Evolutionary conservation across 2,888 invertebrate species (phyloP).

Genomic region (Hydriomena furcata): DNA sequence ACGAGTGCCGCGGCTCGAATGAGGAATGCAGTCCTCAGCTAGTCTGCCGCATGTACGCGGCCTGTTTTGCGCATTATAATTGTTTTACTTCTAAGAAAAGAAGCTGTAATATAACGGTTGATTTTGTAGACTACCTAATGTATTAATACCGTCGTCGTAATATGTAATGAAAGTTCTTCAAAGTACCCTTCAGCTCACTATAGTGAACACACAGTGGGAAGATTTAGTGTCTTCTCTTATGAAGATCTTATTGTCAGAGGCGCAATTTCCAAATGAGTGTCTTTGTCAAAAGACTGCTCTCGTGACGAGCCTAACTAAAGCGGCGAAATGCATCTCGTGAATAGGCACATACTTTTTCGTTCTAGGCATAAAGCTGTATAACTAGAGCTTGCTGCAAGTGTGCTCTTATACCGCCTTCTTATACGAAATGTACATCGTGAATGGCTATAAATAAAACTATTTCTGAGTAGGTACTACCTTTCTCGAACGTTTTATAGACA

Average conservation of each 20-base stretch:
- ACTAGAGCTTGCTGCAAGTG: background rate
- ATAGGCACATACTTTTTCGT: background rate
- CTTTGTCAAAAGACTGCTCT: background rate
- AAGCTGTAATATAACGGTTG: background rate
- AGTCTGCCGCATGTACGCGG: slow-evolving; percentile 53
- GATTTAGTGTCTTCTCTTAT: too few species aligned
- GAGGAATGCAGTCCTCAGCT: slow-evolving; percentile 68
- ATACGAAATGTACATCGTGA: background rate
- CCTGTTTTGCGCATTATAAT: slow-evolving; percentile 21
- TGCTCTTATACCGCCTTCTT: slow-evolving; percentile 3
- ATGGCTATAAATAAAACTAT: background rate
- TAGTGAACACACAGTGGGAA: too few species aligned
- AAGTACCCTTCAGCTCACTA: too few species aligned
- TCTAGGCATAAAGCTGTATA: background rate
- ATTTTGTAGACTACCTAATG: too few species aligned
- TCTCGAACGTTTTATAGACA: background rate
- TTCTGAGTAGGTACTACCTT: background rate
- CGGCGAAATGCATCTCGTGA: slow-evolving; percentile 3
- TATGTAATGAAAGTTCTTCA: too few species aligned
- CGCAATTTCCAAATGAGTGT: background rate
- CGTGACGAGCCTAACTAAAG: background rate
- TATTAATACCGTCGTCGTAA: too few species aligned
- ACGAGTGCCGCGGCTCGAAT: slow-evolving; percentile 50
- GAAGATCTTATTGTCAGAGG: too few species aligned
- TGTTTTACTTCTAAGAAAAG: slow-evolving; percentile 8